These are phyloP conservation scores for Erebia epiphron DNA, from an alignment of 2,888 invertebrate species.

Conservation along the genomic window DNA sequence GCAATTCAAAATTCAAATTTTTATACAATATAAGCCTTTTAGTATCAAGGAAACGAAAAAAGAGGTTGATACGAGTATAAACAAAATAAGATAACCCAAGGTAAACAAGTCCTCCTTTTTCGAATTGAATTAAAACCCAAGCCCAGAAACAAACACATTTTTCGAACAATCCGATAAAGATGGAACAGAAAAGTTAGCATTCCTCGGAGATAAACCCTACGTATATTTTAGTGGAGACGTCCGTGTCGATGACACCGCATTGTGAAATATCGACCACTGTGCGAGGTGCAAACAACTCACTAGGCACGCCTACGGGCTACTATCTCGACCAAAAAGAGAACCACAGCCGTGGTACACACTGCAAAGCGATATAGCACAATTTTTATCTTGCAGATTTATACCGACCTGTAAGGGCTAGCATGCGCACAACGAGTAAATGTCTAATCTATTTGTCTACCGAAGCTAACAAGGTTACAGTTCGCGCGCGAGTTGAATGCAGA, in stretches of 20 bases:
- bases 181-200: slow-evolving; percentile 50
- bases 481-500: no score
- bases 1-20: no score
- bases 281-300: slow-evolving; percentile 79
- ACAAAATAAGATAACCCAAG: background rate
- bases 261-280: slow-evolving; percentile 78
- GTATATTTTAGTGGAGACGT: slow-evolving; percentile 54
- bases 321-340: slow-evolving; percentile 70
- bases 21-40: no score
- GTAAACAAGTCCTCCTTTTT: background rate
- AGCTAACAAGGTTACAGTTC: no score
- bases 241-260: slow-evolving; percentile 67
- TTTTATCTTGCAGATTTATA: slow-evolving; percentile 82
- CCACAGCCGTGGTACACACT: slow-evolving; percentile 56
- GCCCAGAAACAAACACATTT: slow-evolving; percentile 38
- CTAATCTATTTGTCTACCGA: no score
- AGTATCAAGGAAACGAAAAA: no score
- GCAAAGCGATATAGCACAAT: slow-evolving; percentile 73
- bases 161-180: slow-evolving; percentile 43
- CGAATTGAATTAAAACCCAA: slow-evolving; percentile 30
- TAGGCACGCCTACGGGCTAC: slow-evolving; percentile 77
- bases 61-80: background rate
- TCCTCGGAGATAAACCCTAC: slow-evolving; percentile 47
- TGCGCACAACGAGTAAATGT: no score
- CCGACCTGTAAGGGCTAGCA: slow-evolving; percentile 37